Evolutionary conservation across 2,888 invertebrate genomes (phyloP).

Genomic region (Chalcosyrphus nemorum): DNA sequence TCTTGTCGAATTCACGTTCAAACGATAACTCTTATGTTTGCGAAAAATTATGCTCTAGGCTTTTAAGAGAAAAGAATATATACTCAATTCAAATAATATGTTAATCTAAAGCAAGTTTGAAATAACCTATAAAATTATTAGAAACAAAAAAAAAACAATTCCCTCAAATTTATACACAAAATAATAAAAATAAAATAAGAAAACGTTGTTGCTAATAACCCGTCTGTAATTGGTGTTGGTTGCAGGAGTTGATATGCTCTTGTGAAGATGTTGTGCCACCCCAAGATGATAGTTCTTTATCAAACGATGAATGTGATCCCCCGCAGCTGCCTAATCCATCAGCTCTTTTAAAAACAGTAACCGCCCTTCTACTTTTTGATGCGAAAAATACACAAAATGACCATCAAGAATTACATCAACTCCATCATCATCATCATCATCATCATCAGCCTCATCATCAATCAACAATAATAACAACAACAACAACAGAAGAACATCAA

Average conservation of each 20-base stretch:
- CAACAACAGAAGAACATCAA: constrained; percentile 78
- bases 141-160: constrained; percentile 55
- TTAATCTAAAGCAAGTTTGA: constrained; percentile 67
- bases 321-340: constrained; percentile 78
- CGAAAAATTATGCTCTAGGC: too few species aligned
- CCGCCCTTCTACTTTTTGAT: constrained; percentile 79
- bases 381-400: constrained; percentile 81
- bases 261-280: constrained; percentile 84
- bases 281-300: constrained; percentile 75
- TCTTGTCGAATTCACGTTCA: too few species aligned
- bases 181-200: constrained; percentile 58
- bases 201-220: constrained; percentile 70
- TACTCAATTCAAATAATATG: constrained; percentile 6
- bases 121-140: constrained; percentile 9
- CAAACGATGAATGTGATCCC: constrained; percentile 36
- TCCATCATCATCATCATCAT: constrained; percentile 78
- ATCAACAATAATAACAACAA: too few species aligned
- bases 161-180: constrained; percentile 51
- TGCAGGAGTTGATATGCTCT: constrained; percentile 87
- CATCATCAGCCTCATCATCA: constrained; percentile 61
- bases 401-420: constrained; percentile 82
- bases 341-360: constrained; percentile 80
- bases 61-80: too few species aligned
- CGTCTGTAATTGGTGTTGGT: constrained; percentile 84
- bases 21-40: too few species aligned